A percentile compares a stretch with the other conserved stretches of the same genome.
These are phyloP conservation scores for Apotomis capreana DNA, from an alignment of 2,888 invertebrate species.

Conservation along the genomic window DNA sequence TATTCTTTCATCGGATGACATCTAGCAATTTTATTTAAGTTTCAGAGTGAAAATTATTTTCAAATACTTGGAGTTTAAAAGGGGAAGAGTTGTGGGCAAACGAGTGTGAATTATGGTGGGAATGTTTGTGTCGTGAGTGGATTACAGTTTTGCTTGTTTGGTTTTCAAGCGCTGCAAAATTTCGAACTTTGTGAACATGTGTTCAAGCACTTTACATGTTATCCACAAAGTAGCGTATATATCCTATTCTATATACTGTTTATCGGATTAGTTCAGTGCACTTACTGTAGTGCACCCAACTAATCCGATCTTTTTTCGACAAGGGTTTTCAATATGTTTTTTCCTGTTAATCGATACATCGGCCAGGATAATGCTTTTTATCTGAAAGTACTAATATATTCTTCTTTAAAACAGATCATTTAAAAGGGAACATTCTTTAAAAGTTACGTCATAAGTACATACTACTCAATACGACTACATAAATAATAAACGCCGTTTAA, in stretches of 20 bases:
- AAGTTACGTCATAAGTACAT: too few species aligned
- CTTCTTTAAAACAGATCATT: too few species aligned
- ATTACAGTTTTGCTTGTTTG: constrained; percentile 32
- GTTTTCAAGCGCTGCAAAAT: background rate
- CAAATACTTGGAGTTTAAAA: constrained; percentile 39
- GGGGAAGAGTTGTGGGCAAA: constrained; percentile 35
- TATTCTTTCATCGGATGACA: constrained; percentile 58
- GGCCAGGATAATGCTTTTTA: too few species aligned
- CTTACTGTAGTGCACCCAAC: too few species aligned
- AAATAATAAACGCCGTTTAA: constrained; percentile 29
- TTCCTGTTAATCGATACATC: too few species aligned
- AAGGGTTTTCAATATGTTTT: too few species aligned
- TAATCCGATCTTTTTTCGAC: too few species aligned
- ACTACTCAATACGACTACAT: constrained; percentile 12
- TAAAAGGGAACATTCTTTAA: too few species aligned
- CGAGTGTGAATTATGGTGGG: constrained; percentile 26
- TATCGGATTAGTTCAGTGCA: too few species aligned
- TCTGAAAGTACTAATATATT: too few species aligned
- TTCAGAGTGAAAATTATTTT: constrained; percentile 49
- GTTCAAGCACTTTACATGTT: background rate
- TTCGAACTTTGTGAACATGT: constrained; percentile 1
- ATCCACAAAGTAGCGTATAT: too few species aligned
- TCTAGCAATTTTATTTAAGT: constrained; percentile 50
- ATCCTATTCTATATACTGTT: too few species aligned
- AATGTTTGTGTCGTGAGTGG: constrained; percentile 25